phyloP scores from a whole-genome alignment of 2,113 vertebrate genomes.

The Corydoras maculifer region DNA sequence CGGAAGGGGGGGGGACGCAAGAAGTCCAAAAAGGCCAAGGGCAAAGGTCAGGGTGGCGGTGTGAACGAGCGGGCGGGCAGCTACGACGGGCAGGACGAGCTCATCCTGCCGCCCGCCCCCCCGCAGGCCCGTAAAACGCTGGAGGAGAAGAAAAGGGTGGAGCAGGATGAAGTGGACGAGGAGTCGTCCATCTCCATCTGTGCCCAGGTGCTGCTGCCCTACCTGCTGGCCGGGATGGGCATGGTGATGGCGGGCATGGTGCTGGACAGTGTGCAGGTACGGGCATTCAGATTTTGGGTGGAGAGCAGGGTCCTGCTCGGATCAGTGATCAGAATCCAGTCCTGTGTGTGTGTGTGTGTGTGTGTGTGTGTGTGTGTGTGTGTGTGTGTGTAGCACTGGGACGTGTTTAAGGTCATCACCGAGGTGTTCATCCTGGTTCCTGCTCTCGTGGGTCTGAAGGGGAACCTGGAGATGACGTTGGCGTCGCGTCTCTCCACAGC shows the following conservation, averaged over 20 bases:
- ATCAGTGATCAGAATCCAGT: neutral
- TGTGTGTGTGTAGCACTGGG: conserved; percentile 79
- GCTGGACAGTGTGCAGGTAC: conserved; percentile 84
- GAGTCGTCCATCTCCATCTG: conserved; percentile 74
- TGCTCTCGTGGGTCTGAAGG: conserved; percentile 90
- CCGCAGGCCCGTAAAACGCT: conserved; percentile 50
- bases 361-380: conserved; percentile 25
- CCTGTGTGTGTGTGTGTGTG: neutral
- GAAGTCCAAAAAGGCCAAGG: conserved; percentile 63
- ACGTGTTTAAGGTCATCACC: conserved; percentile 83
- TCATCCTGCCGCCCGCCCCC: conserved; percentile 40
- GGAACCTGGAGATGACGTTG: conserved; percentile 96
- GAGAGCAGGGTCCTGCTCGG: too few relatives aligned
- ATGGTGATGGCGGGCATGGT: conserved; percentile 92
- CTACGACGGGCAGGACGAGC: conserved; percentile 54
- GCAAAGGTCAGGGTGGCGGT: conserved; percentile 54
- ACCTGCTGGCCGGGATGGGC: conserved; percentile 85
- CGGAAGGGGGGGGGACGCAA: conserved; percentile 67
- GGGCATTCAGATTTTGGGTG: conserved; percentile 10
- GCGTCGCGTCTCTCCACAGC: conserved; percentile 93
- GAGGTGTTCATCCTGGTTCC: conserved; percentile 91
- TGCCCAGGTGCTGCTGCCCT: conserved; percentile 82
- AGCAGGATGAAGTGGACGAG: conserved; percentile 60
- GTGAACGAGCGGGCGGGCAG: conserved; percentile 46
- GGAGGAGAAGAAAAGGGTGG: conserved; percentile 57